Evolutionary conservation across 2,888 invertebrate genomes (phyloP).

Genomic region (Peribatodes rhomboidaria): DNA sequence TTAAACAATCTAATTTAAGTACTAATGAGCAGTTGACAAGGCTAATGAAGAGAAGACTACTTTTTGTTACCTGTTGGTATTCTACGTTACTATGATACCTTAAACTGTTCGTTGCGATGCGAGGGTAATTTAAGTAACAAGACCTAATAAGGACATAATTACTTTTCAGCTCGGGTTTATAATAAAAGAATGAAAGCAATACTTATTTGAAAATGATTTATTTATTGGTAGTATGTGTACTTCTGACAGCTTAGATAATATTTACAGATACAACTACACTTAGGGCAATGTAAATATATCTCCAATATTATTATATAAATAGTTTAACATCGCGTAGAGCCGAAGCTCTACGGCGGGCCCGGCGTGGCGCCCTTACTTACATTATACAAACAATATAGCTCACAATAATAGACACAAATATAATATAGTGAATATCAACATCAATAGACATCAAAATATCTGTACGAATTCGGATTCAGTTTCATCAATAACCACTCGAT

Average conservation of each 20-base stretch:
- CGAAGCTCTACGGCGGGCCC: conserved; percentile 7
- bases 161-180: too few relatives aligned
- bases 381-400: neutral
- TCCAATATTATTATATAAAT: conserved; percentile 51
- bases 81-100: too few relatives aligned
- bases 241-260: conserved; percentile 63
- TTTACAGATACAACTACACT: conserved; percentile 68
- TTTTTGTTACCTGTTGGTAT: too few relatives aligned
- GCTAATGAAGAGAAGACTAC: too few relatives aligned
- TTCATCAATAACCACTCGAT: neutral
- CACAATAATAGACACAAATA: conserved; percentile 9
- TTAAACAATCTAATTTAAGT: too few relatives aligned
- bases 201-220: conserved; percentile 37
- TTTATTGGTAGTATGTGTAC: conserved; percentile 70
- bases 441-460: neutral
- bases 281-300: conserved; percentile 45
- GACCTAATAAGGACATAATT: too few relatives aligned
- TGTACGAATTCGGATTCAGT: conserved; percentile 15
- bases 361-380: neutral
- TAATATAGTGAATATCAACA: neutral
- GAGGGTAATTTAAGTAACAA: too few relatives aligned
- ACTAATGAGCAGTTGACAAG: too few relatives aligned
- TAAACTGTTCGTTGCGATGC: too few relatives aligned
- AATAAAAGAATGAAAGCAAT: too few relatives aligned
- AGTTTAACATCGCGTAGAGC: conserved; percentile 58